A percentile compares a stretch with the other conserved stretches of the same genome.
These are phyloP conservation scores for Dione vanillae DNA, from an alignment of 2,888 invertebrate genomes.

Conservation along the genomic window DNA sequence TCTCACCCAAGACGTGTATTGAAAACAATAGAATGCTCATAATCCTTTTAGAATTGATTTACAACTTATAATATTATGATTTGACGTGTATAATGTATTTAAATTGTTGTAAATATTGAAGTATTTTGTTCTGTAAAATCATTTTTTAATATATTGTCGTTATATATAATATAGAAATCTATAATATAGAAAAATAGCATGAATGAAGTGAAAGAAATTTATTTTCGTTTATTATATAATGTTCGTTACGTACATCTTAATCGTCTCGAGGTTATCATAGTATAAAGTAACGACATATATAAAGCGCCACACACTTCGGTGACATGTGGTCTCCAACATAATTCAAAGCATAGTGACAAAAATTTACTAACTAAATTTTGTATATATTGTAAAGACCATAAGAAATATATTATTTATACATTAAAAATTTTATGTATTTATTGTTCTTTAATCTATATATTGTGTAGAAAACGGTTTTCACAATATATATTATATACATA, in stretches of 20 bases:
- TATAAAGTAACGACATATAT: slow-evolving; percentile 63
- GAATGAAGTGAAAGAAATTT: too few species aligned
- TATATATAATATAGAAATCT: too few species aligned
- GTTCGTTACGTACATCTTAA: not conserved
- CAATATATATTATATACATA: too few species aligned
- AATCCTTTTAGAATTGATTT: slow-evolving; percentile 72
- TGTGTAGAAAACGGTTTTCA: too few species aligned
- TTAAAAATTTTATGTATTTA: not conserved
- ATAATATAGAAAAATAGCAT: too few species aligned
- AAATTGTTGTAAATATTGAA: not conserved
- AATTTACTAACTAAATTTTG: not conserved
- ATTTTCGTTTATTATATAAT: not conserved
- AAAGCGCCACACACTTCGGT: slow-evolving; percentile 65
- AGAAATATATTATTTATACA: not conserved
- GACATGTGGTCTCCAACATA: slow-evolving; percentile 50
- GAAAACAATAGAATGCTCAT: slow-evolving; percentile 64
- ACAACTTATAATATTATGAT: slow-evolving; percentile 47
- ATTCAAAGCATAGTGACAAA: not conserved
- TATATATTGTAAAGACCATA: not conserved
- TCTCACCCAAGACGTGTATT: slow-evolving; percentile 54
- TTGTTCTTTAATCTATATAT: too few species aligned
- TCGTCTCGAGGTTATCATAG: slow-evolving; percentile 26
- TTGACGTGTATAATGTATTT: not conserved
- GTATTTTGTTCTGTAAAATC: not conserved
- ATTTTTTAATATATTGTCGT: too few species aligned